Percentiles rank a stretch among this genome's conserved stretches.
These are phyloP conservation scores for Cryptoblepharus egeriae DNA, from an alignment of 2,797 vertebrate species.

Conservation along the genomic window DNA sequence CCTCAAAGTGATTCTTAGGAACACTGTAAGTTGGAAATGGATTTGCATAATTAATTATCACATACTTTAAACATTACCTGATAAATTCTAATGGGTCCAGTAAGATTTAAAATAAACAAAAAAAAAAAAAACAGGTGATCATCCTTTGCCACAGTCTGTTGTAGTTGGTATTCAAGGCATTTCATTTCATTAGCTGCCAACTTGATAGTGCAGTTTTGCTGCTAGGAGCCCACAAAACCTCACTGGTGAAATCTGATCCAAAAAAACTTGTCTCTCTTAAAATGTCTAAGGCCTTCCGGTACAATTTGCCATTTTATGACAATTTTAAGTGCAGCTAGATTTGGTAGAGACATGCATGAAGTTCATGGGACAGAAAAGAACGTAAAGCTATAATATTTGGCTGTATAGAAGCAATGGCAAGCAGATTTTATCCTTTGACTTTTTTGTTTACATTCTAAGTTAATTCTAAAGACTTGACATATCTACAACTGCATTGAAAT, in stretches of 20 bases:
- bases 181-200: not conserved
- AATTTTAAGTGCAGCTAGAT: not conserved
- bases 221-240: not conserved
- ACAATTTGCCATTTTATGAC: conserved; percentile 11
- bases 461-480: not conserved
- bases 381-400: conserved; percentile 15
- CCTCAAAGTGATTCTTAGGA: not conserved
- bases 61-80: not conserved
- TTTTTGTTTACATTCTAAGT: conserved; percentile 1
- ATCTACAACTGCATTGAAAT: conserved; percentile 5
- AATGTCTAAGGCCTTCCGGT: not conserved
- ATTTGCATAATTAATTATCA: not conserved
- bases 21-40: not conserved
- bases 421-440: not conserved
- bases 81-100: not conserved
- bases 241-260: not conserved
- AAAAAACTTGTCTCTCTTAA: conserved; percentile 17
- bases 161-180: rapidly evolving
- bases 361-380: not conserved
- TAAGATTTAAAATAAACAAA: too few species aligned
- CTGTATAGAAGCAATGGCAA: conserved; percentile 12
- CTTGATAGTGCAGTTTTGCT: not conserved
- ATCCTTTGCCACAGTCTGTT: not conserved
- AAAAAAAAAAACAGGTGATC: not conserved
- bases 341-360: not conserved